Evolutionary conservation across 2,797 vertebrate genomes (phyloP), one percentile per base, ranked within the genome.

Genomic region (Aythya fuligula): DNA sequence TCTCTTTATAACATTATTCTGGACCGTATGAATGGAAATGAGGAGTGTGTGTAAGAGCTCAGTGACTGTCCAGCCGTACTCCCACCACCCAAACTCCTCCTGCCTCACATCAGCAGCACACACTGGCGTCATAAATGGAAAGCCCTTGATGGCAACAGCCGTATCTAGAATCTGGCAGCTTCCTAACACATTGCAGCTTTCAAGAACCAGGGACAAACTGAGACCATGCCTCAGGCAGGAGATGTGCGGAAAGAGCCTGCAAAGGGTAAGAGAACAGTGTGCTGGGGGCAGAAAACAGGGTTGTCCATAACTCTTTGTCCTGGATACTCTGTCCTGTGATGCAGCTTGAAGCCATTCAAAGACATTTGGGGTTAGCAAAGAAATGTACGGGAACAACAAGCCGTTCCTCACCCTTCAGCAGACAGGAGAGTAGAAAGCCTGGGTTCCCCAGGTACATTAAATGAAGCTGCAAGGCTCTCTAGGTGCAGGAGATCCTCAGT

Each of bases 321-420:
- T 66, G 47, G 57, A 89, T 60, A 61, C 38, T 60, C 43, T 56
- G 85, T 67, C 38, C 51, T 36, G 39, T 21, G 56, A 78, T 28
- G 25, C 47, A 88, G 47, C 58, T 90, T 75, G 78, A 93, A 88
- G 39, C 22, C 66, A 84, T 51, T 83, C 27, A 53, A 91, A 54
- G 62, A 75, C 16, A 54, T 20, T 32, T 88, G 17, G 1, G 0
- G 28, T 87, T 72, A 17, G 77, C 39, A 90, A 90, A 65, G 34
- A 85, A 64, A 67, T 32, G 30, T 0, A 4, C 6, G 36, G 95
- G 30, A 80, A 91, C 10, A 80, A 49, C 6, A 79, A 51, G 25
- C 36, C 0, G 1, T 66, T 89, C 77, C 72, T 5, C 58, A 86
- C 45, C 15, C 15, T 76, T 21, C 58, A 60, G 9, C 21, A 84